Percentiles rank a stretch among this genome's conserved stretches.
Conservation (phyloP, 1,140 invertebrate genomes). For the Propsilocerus akamusi region DNA sequence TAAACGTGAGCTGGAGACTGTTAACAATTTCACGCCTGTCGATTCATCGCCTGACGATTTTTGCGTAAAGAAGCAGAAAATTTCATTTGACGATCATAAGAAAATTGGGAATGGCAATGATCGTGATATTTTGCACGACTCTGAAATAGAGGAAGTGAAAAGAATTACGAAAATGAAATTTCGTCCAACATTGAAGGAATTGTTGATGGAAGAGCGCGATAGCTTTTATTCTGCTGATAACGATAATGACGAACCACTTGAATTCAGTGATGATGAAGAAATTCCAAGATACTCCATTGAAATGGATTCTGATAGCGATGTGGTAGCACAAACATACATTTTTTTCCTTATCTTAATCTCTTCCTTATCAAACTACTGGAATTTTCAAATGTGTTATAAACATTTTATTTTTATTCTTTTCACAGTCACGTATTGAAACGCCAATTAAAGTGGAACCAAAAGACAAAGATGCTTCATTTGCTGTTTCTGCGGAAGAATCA, state of each 20-base stretch:
- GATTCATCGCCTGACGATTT: slow-evolving; percentile 5
- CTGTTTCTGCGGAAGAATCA: background rate
- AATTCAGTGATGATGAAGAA: slow-evolving; percentile 46
- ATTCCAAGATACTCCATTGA: slow-evolving; percentile 28
- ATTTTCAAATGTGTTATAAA: background rate
- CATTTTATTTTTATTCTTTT: background rate
- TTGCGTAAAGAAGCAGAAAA: slow-evolving; percentile 18
- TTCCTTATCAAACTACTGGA: background rate
- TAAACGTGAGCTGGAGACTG: background rate
- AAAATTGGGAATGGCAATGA: slow-evolving; percentile 19
- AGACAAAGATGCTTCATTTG: slow-evolving; percentile 16
- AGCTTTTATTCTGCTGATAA: slow-evolving; percentile 45
- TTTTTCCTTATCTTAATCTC: background rate
- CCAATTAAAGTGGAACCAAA: slow-evolving; percentile 18
- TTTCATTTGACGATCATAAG: slow-evolving; percentile 22
- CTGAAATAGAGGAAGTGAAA: slow-evolving; percentile 11
- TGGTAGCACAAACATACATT: slow-evolving; percentile 13
- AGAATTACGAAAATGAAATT: slow-evolving; percentile 8
- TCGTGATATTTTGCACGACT: slow-evolving; percentile 19
- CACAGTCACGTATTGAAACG: slow-evolving; percentile 21
- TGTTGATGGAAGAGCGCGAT: slow-evolving; percentile 17
- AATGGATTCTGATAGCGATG: slow-evolving; percentile 26
- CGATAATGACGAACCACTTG: slow-evolving; percentile 39
- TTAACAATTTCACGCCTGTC: slow-evolving; percentile 7
- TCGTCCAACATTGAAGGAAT: slow-evolving; percentile 5